Evolutionary conservation across 2,888 invertebrate genomes (phyloP).

Genomic region (Parapristionchus giblindavisi): DNA sequence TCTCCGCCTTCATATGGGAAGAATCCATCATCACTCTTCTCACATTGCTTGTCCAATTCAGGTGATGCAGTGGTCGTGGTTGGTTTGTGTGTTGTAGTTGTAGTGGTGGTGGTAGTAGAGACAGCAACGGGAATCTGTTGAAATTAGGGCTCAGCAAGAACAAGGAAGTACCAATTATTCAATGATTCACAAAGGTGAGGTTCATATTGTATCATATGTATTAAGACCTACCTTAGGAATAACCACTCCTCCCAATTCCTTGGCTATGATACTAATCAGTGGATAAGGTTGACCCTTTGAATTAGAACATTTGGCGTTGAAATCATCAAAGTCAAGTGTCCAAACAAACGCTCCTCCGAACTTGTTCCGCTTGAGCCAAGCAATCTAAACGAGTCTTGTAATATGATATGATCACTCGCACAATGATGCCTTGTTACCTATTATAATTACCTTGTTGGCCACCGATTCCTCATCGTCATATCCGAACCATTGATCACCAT

Average conservation of each 20-base stretch:
- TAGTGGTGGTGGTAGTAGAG: constrained; percentile 41
- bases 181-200: neutral
- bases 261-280: constrained; percentile 64
- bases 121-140: constrained; percentile 14
- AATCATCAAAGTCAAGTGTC: constrained; percentile 69
- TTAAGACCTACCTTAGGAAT: constrained; percentile 46
- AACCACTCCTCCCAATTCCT: constrained; percentile 60
- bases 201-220: neutral
- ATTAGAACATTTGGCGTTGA: constrained; percentile 65
- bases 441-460: constrained; percentile 78
- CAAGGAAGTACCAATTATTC: neutral
- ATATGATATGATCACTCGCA: neutral
- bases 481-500: constrained; percentile 88
- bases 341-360: constrained; percentile 70
- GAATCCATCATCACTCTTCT: constrained; percentile 39
- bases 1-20: constrained; percentile 31
- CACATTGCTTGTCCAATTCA: constrained; percentile 26
- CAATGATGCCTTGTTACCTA: neutral
- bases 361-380: constrained; percentile 61
- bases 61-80: constrained; percentile 29
- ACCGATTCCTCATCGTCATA: constrained; percentile 88
- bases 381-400: constrained; percentile 48
- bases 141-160: neutral
- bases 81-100: constrained; percentile 39
- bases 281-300: constrained; percentile 63